Percentiles rank a stretch among this genome's conserved stretches.
Conservation (phyloP, 2,888 invertebrate species). For the Idaea aversata region DNA sequence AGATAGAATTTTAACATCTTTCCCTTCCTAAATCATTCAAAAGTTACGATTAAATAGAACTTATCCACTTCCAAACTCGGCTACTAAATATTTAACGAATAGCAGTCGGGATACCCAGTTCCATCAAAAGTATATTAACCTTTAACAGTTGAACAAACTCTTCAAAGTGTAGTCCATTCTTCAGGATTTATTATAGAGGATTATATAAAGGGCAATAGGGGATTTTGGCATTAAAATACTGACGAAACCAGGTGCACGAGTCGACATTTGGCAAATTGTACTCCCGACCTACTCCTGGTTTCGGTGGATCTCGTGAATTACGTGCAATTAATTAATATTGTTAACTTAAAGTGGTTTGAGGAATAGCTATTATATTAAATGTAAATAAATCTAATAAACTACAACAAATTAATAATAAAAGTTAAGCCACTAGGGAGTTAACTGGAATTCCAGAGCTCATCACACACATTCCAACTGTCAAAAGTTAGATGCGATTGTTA, state of each 20-base stretch:
- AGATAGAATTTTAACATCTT: not conserved
- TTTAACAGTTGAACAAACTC: conserved; percentile 8
- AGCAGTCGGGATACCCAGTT: not conserved
- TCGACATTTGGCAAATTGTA: conserved; percentile 31
- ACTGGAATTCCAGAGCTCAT: not conserved
- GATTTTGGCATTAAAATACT: conserved; percentile 30
- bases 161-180: conserved; percentile 14
- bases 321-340: not conserved
- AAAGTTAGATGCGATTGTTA: conserved; percentile 12
- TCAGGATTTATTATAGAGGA: conserved; percentile 24
- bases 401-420: not conserved
- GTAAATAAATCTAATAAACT: not conserved
- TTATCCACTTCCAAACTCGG: not conserved
- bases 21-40: not conserved
- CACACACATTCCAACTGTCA: conserved; percentile 18
- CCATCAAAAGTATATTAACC: not conserved
- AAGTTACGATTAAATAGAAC: not conserved
- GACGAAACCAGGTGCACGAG: conserved; percentile 28
- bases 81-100: not conserved
- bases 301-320: not conserved
- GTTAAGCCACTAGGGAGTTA: not conserved
- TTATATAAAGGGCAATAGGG: conserved; percentile 26
- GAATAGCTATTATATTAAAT: too few species aligned
- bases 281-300: conserved; percentile 10
- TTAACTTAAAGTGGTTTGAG: not conserved